These are phyloP conservation scores for Petrolisthes cinctipes DNA, from an alignment of 2,888 invertebrate species.

Conservation along the genomic window DNA sequence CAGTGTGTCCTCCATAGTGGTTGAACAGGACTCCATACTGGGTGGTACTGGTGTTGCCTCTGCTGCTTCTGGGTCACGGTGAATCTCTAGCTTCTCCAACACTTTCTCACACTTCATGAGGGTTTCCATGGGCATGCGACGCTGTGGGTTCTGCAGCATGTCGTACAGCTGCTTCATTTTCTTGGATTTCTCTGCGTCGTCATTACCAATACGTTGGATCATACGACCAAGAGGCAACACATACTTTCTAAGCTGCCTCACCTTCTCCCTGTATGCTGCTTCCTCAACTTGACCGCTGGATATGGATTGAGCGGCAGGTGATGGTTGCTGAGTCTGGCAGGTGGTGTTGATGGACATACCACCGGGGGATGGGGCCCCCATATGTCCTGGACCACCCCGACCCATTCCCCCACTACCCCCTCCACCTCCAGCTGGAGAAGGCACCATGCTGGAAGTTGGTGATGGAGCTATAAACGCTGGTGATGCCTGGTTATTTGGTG, in stretches of 20 bases:
- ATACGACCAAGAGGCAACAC: slow-evolving; percentile 92
- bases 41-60: slow-evolving; percentile 34
- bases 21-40: slow-evolving; percentile 50
- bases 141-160: slow-evolving; percentile 89
- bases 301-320: slow-evolving; percentile 66
- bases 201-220: slow-evolving; percentile 88
- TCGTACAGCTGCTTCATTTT: slow-evolving; percentile 96
- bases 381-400: slow-evolving; percentile 42
- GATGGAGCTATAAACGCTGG: slow-evolving; percentile 75
- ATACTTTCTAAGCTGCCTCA: slow-evolving; percentile 91
- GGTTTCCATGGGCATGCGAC: slow-evolving; percentile 89
- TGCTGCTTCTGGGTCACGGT: slow-evolving; percentile 38
- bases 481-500: slow-evolving; percentile 54
- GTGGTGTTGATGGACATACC: slow-evolving; percentile 65
- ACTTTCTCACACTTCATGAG: slow-evolving; percentile 93
- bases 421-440: slow-evolving; percentile 76
- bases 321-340: slow-evolving; percentile 67
- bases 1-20: slow-evolving; percentile 49
- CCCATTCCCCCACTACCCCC: slow-evolving; percentile 53
- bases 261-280: slow-evolving; percentile 91
- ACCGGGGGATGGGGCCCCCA: slow-evolving; percentile 66
- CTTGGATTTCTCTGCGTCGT: slow-evolving; percentile 89
- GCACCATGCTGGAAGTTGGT: slow-evolving; percentile 74
- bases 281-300: slow-evolving; percentile 76
- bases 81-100: slow-evolving; percentile 85